These are phyloP conservation scores for Cantharis flavilabris DNA, from an alignment of 2,888 invertebrate genomes.

Conservation along the genomic window DNA sequence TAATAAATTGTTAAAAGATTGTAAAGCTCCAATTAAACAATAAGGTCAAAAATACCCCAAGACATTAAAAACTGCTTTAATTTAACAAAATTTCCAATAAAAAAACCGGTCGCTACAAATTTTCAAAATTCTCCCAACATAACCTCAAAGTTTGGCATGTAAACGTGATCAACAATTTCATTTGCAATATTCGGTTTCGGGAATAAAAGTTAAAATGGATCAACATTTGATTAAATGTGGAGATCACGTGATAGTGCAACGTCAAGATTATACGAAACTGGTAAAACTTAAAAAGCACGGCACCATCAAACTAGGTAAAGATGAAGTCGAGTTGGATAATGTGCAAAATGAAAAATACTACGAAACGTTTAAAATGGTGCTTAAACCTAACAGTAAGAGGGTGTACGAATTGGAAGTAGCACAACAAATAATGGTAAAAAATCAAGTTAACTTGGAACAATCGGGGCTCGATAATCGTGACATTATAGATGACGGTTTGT, in stretches of 20 bases:
- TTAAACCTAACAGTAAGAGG: slow-evolving; percentile 60
- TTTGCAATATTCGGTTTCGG: neutral
- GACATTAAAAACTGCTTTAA: too few species aligned
- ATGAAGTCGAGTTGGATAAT: slow-evolving; percentile 68
- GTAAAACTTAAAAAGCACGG: slow-evolving; percentile 72
- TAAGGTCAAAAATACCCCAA: neutral
- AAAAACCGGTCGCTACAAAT: neutral
- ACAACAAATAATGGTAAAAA: slow-evolving; percentile 61
- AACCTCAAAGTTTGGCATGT: neutral
- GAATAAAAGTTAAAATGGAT: slow-evolving; percentile 24
- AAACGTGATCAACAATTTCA: neutral
- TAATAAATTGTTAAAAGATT: neutral
- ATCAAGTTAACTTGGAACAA: slow-evolving; percentile 63
- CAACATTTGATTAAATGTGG: slow-evolving; percentile 63
- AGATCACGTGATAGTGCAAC: slow-evolving; percentile 76
- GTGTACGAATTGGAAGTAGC: slow-evolving; percentile 61
- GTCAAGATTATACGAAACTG: slow-evolving; percentile 77
- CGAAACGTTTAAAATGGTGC: slow-evolving; percentile 76
- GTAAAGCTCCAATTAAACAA: neutral
- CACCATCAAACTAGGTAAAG: slow-evolving; percentile 69
- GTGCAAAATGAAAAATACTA: slow-evolving; percentile 72
- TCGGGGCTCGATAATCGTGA: slow-evolving; percentile 84
- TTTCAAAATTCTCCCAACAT: neutral
- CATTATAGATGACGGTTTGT: slow-evolving; percentile 76
- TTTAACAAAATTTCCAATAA: neutral